Percentiles rank a stretch among this genome's conserved stretches.
These are phyloP conservation scores for Kryptolebias ocellatus DNA, from an alignment of 2,797 vertebrate species.

Conservation along the genomic window DNA sequence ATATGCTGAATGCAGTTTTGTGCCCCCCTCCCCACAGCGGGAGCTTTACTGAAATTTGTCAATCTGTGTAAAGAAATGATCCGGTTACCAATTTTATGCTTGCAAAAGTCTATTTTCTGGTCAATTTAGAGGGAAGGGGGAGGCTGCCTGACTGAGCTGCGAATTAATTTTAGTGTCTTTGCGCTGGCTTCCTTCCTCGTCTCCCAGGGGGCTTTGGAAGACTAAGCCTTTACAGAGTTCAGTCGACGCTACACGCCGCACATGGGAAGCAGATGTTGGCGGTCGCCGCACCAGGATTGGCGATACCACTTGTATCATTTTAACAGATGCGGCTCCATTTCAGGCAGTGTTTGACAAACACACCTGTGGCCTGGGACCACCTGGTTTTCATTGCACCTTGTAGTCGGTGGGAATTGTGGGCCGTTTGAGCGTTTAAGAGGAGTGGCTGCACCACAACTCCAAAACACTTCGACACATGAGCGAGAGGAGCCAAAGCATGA, in stretches of 20 bases:
- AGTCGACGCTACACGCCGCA: constrained; percentile 39
- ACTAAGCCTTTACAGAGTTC: constrained; percentile 55
- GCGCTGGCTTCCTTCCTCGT: constrained; percentile 55
- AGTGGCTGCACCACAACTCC: not conserved
- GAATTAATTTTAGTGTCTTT: constrained; percentile 70
- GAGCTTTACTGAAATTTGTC: constrained; percentile 63
- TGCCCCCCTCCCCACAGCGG: constrained; percentile 53
- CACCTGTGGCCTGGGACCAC: constrained; percentile 71
- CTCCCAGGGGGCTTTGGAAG: constrained; percentile 61
- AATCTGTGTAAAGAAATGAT: constrained; percentile 60
- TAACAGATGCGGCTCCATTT: constrained; percentile 56
- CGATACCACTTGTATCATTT: constrained; percentile 14
- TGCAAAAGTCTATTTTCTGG: constrained; percentile 70
- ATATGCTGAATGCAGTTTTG: constrained; percentile 51
- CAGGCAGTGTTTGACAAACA: constrained; percentile 49
- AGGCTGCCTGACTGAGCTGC: constrained; percentile 67
- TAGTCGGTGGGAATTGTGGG: constrained; percentile 34
- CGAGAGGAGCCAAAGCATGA: not conserved
- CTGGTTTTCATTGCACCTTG: constrained; percentile 49
- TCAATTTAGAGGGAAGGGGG: constrained; percentile 62
- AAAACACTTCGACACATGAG: not conserved
- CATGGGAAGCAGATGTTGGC: constrained; percentile 66
- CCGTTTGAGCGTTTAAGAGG: not conserved
- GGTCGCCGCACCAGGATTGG: constrained; percentile 30
- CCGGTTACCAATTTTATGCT: constrained; percentile 69